Percentiles rank a stretch among this genome's conserved stretches.
Conservation (phyloP, 2,888 invertebrate genomes). For the Escarpia spicata region DNA sequence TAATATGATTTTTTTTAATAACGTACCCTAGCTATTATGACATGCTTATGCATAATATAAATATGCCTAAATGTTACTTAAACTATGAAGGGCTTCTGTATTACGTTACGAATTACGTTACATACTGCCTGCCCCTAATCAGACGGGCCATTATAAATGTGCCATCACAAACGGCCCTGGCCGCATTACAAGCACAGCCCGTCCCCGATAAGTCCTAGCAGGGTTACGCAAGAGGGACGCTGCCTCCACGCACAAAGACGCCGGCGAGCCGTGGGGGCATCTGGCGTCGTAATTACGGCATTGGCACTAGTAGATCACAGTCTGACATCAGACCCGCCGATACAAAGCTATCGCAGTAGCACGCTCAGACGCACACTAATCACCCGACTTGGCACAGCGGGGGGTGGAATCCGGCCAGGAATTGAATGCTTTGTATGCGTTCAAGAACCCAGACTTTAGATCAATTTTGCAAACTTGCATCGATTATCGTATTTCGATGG, state of each 20-base stretch:
- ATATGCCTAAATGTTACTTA: neutral
- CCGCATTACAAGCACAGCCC: neutral
- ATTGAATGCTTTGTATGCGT: neutral
- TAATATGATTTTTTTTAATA: neutral
- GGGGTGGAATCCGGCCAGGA: neutral
- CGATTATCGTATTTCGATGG: neutral
- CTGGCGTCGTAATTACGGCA: neutral
- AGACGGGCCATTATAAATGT: neutral
- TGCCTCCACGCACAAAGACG: neutral
- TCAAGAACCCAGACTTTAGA: neutral
- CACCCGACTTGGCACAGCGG: neutral
- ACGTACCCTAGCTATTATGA: neutral
- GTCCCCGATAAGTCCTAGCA: neutral
- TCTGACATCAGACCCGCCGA: neutral
- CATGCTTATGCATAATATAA: neutral
- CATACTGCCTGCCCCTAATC: neutral
- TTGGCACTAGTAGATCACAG: neutral
- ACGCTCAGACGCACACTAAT: neutral
- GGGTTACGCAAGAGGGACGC: constrained; percentile 1
- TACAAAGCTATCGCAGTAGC: neutral
- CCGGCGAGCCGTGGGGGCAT: neutral
- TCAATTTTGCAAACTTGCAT: neutral
- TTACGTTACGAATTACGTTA: neutral
- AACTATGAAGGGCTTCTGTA: neutral
- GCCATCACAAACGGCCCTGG: neutral